Conservation (phyloP, 1,140 invertebrate genomes). For the Cecropterus lyciades region DNA sequence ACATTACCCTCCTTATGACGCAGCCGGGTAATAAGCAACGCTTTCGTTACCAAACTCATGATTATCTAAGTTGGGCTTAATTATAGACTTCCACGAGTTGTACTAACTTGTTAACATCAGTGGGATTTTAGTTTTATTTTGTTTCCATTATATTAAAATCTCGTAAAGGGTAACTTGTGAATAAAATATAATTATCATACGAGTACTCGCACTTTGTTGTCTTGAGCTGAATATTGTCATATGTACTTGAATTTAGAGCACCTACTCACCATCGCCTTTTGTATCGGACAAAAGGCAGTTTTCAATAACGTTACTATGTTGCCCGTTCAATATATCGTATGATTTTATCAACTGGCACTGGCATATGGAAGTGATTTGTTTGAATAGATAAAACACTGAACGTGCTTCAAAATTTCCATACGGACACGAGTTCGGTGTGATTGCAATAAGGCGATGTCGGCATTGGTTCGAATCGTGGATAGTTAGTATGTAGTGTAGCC, state of each 20-base stretch:
- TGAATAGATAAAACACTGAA: slow-evolving; percentile 7
- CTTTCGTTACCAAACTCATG: too few relatives aligned
- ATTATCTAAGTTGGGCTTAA: too few relatives aligned
- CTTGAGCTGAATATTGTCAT: not conserved
- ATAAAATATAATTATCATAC: too few relatives aligned
- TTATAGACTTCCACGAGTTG: too few relatives aligned
- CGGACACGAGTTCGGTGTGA: slow-evolving; percentile 5
- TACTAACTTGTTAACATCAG: too few relatives aligned
- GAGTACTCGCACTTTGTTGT: too few relatives aligned
- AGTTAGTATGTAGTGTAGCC: too few relatives aligned
- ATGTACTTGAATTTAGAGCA: not conserved
- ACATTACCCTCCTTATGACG: too few relatives aligned
- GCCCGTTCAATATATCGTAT: not conserved
- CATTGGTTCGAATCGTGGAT: not conserved
- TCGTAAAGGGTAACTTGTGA: too few relatives aligned
- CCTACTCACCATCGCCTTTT: not conserved
- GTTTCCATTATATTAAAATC: too few relatives aligned
- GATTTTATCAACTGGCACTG: slow-evolving; percentile 15
- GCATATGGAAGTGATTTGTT: slow-evolving; percentile 12
- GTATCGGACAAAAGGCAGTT: not conserved
- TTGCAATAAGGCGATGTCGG: not conserved
- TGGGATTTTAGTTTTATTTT: too few relatives aligned
- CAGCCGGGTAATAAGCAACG: too few relatives aligned
- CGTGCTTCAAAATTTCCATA: slow-evolving; percentile 24
- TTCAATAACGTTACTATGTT: slow-evolving; percentile 1